These are phyloP conservation scores for Tachina grossa DNA, from an alignment of 2,888 invertebrate genomes.

Conservation along the genomic window DNA sequence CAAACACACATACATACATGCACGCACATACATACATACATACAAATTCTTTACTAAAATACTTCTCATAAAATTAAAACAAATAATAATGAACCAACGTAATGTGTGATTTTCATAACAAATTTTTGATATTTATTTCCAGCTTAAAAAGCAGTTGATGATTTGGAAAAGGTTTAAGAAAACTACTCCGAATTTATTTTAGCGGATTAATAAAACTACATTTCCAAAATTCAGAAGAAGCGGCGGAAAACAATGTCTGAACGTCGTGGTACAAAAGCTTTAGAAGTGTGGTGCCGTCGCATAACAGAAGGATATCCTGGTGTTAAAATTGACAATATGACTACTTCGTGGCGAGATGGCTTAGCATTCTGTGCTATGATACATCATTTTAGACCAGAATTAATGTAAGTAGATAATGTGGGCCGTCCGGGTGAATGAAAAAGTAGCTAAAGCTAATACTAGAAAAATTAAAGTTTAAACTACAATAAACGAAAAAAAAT, in stretches of 20 bases:
- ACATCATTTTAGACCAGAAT: conserved; percentile 96
- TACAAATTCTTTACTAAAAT: too few species aligned
- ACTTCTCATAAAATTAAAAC: too few species aligned
- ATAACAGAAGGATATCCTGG: conserved; percentile 95
- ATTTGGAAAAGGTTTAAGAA: not conserved
- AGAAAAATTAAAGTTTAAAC: too few species aligned
- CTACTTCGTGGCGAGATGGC: conserved; percentile 97
- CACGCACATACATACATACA: too few species aligned
- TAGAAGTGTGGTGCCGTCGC: conserved; percentile 96
- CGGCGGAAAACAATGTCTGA: conserved; percentile 86
- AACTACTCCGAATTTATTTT: conserved; percentile 13
- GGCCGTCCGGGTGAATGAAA: too few species aligned
- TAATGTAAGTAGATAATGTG: conserved; percentile 90
- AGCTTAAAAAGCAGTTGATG: conserved; percentile 23
- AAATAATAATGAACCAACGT: not conserved
- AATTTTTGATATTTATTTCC: not conserved
- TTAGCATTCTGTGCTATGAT: conserved; percentile 98
- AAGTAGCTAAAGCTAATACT: too few species aligned
- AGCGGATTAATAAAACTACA: not conserved
- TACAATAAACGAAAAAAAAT: too few species aligned
- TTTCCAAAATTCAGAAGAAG: conserved; percentile 32
- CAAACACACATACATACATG: too few species aligned
- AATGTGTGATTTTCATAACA: not conserved
- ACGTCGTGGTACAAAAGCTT: conserved; percentile 92
- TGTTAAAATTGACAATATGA: conserved; percentile 96